Conservation (phyloP, 2,888 invertebrate genomes). For the Himalopsyche japonica region DNA sequence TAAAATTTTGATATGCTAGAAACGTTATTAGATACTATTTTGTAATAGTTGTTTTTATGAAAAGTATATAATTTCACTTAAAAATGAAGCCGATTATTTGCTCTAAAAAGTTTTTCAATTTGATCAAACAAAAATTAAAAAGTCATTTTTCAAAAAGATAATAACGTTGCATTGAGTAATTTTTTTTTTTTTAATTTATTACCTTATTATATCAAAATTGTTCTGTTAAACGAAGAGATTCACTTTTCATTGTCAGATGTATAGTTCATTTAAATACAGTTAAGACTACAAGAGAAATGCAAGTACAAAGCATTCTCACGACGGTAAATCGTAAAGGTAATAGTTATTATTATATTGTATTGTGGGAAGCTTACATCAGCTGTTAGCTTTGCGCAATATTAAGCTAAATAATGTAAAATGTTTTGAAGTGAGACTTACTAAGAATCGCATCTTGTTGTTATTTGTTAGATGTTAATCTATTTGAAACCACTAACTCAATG, state of each 20-base stretch:
- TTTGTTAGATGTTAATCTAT: neutral
- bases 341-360: neutral
- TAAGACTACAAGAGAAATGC: neutral
- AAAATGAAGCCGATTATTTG: no score
- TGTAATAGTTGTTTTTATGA: no score
- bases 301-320: neutral
- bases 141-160: no score
- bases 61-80: no score
- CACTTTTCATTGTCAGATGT: neutral
- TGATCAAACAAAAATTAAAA: no score
- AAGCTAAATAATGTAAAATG: neutral
- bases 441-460: neutral
- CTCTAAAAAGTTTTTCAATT: no score
- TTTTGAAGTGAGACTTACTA: neutral
- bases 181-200: neutral
- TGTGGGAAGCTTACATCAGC: neutral
- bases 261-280: neutral
- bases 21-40: no score
- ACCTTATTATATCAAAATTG: neutral
- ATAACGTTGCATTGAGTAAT: no score
- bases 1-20: no score
- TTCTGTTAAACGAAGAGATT: neutral
- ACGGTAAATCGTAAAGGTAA: neutral
- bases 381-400: neutral
- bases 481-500: neutral